Evolutionary conservation across 2,797 vertebrate species (phyloP).

Genomic region (Basileuterus tristriatus): DNA sequence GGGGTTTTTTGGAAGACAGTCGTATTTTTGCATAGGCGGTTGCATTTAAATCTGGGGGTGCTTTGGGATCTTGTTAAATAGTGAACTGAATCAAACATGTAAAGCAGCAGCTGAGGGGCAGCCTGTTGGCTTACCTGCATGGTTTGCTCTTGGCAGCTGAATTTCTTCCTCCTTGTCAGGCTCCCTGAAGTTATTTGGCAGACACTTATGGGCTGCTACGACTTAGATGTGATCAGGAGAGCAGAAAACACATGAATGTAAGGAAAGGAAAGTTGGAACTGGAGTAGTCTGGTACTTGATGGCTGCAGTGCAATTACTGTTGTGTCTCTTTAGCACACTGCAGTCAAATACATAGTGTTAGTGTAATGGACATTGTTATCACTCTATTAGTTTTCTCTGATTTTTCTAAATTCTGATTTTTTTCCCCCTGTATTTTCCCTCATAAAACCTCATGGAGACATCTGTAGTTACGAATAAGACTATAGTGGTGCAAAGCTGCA

Average conservation of each 20-base stretch:
- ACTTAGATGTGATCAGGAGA: neutral
- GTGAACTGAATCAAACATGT: neutral
- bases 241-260: neutral
- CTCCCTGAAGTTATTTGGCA: neutral
- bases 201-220: neutral
- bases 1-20: neutral
- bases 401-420: neutral
- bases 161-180: neutral
- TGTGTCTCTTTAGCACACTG: rapidly evolving
- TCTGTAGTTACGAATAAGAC: neutral
- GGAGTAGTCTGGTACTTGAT: neutral
- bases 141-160: neutral
- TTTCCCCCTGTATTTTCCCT: neutral
- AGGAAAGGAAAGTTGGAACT: neutral
- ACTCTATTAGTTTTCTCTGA: neutral
- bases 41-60: neutral
- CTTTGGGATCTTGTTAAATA: neutral
- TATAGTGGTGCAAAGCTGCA: neutral
- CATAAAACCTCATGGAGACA: neutral
- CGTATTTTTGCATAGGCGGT: neutral
- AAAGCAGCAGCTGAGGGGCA: neutral
- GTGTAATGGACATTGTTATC: neutral
- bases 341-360: neutral
- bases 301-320: neutral
- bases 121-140: neutral